phyloP scores from a whole-genome alignment of 2,888 invertebrate genomes.

The Druceiella hillmani region DNA sequence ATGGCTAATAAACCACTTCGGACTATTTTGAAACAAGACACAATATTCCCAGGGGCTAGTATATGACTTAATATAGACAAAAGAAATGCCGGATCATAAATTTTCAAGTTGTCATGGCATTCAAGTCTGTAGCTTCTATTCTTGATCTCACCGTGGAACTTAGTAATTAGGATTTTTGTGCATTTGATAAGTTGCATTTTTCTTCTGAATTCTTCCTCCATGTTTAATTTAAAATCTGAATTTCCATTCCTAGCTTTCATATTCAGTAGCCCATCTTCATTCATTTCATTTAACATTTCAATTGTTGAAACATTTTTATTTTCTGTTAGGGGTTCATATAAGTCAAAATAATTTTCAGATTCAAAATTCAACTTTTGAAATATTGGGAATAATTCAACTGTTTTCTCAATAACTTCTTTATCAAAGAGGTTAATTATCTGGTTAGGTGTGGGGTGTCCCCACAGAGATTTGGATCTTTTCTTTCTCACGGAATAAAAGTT shows the following conservation, averaged over 20 bases:
- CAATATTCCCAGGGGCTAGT: constrained; percentile 67
- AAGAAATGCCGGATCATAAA: constrained; percentile 81
- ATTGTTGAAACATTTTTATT: constrained; percentile 26
- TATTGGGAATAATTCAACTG: constrained; percentile 67
- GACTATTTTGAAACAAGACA: constrained; percentile 65
- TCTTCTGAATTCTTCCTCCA: no score
- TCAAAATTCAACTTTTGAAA: constrained; percentile 50
- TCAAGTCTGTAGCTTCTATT: no score
- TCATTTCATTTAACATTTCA: constrained; percentile 28
- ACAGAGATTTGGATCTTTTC: constrained; percentile 49
- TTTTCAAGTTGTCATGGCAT: no score
- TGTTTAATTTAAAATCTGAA: constrained; percentile 28
- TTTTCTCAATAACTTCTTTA: constrained; percentile 56
- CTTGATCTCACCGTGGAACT: no score
- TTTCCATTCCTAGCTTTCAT: constrained; percentile 11
- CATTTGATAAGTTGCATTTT: no score
- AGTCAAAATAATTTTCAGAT: no score
- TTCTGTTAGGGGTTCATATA: no score
- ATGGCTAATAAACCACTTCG: constrained; percentile 66
- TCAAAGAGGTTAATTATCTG: constrained; percentile 70
- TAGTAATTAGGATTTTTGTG: no score
- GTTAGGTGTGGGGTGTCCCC: constrained; percentile 66
- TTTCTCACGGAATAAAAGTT: constrained; percentile 67
- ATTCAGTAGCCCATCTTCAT: constrained; percentile 29
- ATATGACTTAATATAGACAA: constrained; percentile 71